Conservation (phyloP, 2,113 vertebrate species). For the Dasyprocta punctata region DNA sequence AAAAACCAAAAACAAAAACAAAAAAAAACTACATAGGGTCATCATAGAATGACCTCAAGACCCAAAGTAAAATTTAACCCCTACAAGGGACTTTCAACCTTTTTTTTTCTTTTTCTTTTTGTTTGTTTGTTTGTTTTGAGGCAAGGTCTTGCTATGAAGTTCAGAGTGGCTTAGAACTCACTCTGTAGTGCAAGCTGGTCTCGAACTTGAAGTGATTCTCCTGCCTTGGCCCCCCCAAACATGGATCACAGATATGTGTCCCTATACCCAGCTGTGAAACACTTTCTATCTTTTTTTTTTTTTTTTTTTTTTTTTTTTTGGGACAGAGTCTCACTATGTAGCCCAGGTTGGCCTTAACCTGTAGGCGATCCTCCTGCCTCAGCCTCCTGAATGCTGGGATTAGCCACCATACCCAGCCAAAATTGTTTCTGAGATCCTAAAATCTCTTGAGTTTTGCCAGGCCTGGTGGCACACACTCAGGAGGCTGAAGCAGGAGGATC, state of each 20-base stretch:
- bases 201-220: neutral
- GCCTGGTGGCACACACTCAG: no score
- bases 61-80: neutral
- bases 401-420: neutral
- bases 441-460: neutral
- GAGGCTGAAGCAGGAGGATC: no score
- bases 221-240: neutral
- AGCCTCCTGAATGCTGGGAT: neutral
- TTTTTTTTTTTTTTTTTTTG: neutral
- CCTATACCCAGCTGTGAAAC: neutral
- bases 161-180: neutral
- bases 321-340: neutral
- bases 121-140: no score
- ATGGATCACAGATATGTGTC: neutral
- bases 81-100: neutral
- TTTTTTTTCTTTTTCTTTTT: neutral
- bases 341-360: neutral
- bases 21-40: neutral
- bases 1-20: no score
- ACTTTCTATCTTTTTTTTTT: neutral
- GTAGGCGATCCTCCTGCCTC: neutral
- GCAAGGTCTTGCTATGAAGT: neutral
- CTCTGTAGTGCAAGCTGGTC: neutral
- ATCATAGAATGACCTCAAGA: neutral
- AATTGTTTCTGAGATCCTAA: constrained; percentile 14